Conservation (phyloP, 2,797 vertebrate genomes). For the Macropus fuliginosus region DNA sequence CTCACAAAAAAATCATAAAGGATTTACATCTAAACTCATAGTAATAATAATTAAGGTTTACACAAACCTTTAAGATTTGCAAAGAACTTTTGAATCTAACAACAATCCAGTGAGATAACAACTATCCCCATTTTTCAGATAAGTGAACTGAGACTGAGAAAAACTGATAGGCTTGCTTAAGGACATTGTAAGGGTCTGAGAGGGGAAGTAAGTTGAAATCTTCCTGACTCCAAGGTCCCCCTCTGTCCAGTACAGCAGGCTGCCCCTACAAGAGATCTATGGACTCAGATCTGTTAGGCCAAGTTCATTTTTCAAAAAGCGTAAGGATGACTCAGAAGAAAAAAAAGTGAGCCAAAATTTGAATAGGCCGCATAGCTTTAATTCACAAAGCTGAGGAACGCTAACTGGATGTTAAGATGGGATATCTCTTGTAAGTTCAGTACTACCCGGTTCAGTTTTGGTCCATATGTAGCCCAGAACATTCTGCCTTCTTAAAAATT, state of each 20-base stretch:
- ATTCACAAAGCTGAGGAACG: neutral
- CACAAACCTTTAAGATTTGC: neutral
- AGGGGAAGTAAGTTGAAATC: neutral
- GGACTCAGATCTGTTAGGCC: neutral
- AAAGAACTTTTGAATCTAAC: neutral
- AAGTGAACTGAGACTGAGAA: neutral
- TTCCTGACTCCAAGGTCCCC: neutral
- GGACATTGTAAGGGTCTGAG: neutral
- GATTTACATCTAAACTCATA: neutral
- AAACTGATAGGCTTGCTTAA: neutral
- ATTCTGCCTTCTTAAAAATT: neutral
- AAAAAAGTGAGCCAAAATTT: neutral
- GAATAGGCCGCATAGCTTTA: neutral
- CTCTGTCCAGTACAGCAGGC: neutral
- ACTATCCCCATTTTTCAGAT: neutral
- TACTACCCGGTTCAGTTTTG: neutral
- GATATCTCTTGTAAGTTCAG: neutral
- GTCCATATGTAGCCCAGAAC: neutral
- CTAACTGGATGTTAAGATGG: neutral
- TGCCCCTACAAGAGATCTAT: neutral
- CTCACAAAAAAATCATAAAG: neutral
- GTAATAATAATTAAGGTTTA: neutral
- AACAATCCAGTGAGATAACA: neutral
- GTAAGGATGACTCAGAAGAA: neutral
- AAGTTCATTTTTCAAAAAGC: neutral